Conservation (phyloP, 2,888 invertebrate genomes). For the Acholoe squamosa region DNA sequence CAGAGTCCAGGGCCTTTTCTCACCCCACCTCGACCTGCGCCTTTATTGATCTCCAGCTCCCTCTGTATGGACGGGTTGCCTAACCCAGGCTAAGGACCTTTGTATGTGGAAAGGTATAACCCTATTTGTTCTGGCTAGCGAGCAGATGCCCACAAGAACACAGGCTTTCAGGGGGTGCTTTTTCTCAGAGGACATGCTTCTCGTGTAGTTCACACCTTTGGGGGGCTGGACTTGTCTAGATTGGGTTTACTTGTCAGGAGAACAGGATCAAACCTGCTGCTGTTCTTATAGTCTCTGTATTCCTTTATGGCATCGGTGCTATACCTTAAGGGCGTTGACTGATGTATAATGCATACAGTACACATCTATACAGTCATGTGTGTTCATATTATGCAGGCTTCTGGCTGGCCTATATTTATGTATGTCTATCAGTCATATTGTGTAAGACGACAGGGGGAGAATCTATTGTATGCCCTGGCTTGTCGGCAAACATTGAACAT, state of each 20-base stretch:
- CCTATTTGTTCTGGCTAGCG: conserved; percentile 12
- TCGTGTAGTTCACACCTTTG: conserved; percentile 10
- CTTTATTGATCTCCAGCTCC: not conserved
- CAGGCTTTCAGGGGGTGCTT: conserved; percentile 5
- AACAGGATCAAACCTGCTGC: not conserved
- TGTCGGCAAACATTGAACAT: too few species aligned
- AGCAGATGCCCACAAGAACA: conserved; percentile 11
- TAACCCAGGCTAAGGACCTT: conserved; percentile 52
- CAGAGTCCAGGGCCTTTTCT: conserved; percentile 10
- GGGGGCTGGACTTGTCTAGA: not conserved
- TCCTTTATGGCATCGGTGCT: not conserved
- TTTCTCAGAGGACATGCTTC: not conserved
- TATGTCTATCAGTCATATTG: too few species aligned
- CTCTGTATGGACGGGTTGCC: not conserved
- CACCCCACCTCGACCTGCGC: conserved; percentile 19
- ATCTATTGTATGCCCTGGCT: too few species aligned
- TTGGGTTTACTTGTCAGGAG: conserved; percentile 2
- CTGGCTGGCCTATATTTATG: too few species aligned
- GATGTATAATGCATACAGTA: too few species aligned
- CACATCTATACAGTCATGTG: too few species aligned
- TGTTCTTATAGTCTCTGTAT: not conserved
- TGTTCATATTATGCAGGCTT: too few species aligned
- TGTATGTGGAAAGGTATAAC: not conserved
- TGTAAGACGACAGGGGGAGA: too few species aligned
- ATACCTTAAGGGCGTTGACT: too few species aligned